Percentiles rank a stretch among this genome's conserved stretches.
Conservation (phyloP, 2,113 vertebrate species). For the Silurus meridionalis region DNA sequence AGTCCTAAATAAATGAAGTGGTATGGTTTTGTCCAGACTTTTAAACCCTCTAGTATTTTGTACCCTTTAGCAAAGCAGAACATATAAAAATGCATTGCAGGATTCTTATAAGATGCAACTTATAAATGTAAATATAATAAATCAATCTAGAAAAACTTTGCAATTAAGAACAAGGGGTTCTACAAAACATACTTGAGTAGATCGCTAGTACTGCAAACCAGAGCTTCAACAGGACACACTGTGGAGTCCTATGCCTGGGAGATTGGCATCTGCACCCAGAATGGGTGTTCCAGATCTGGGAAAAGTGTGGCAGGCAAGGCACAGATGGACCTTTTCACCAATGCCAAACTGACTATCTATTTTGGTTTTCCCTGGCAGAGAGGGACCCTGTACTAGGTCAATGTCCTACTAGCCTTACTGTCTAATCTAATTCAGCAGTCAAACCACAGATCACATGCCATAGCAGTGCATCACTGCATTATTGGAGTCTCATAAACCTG, state of each 20-base stretch:
- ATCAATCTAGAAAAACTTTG: neutral
- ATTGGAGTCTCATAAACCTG: neutral
- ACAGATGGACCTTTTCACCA: slow-evolving; percentile 12
- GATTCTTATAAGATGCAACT: no score
- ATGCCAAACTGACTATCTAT: slow-evolving; percentile 5
- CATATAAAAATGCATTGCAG: neutral
- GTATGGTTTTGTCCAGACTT: neutral
- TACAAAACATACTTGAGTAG: neutral
- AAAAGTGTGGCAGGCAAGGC: neutral
- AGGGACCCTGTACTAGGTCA: neutral
- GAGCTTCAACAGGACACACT: neutral
- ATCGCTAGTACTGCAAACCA: neutral
- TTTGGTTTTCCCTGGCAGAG: neutral
- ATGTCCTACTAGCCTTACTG: neutral
- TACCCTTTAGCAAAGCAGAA: neutral
- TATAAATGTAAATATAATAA: no score
- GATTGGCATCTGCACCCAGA: slow-evolving; percentile 2
- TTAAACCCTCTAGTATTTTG: neutral
- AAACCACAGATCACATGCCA: neutral
- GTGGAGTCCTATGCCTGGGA: neutral
- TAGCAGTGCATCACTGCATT: neutral
- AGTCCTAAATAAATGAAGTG: neutral
- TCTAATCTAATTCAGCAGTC: neutral
- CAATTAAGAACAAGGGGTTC: neutral
- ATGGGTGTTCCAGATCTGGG: neutral